These are phyloP conservation scores for Mus pahari DNA, from an alignment of 2,113 vertebrate genomes.

Conservation along the genomic window DNA sequence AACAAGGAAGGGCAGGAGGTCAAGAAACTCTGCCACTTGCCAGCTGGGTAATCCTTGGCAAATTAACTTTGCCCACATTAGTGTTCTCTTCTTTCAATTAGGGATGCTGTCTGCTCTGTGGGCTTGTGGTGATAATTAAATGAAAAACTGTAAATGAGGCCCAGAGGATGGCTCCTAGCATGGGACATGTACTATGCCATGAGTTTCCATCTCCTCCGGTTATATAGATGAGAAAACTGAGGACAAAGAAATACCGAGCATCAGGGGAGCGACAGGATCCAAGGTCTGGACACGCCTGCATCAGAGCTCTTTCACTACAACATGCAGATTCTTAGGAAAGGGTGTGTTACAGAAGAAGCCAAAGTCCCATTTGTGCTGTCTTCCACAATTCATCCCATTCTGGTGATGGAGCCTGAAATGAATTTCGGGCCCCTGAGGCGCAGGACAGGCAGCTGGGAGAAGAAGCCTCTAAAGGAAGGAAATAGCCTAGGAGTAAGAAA, in stretches of 20 bases:
- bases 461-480: neutral
- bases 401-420: neutral
- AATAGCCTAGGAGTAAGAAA: neutral
- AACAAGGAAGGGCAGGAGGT: neutral
- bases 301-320: neutral
- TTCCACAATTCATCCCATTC: neutral
- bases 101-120: neutral
- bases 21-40: constrained; percentile 29
- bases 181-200: neutral
- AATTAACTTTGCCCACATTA: constrained; percentile 39
- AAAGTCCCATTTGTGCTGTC: neutral
- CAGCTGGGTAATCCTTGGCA: constrained; percentile 33
- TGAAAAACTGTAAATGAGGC: neutral
- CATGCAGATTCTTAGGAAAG: neutral
- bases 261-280: neutral
- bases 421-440: neutral
- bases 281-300: too few species aligned
- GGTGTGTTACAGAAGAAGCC: neutral
- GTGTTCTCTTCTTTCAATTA: constrained; percentile 55
- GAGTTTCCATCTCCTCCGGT: neutral
- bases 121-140: neutral
- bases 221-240: neutral
- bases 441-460: neutral
- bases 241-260: neutral
- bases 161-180: neutral